Evolutionary conservation across 2,113 vertebrate species (phyloP).

Genomic region (Pomatostomus ruficeps): DNA sequence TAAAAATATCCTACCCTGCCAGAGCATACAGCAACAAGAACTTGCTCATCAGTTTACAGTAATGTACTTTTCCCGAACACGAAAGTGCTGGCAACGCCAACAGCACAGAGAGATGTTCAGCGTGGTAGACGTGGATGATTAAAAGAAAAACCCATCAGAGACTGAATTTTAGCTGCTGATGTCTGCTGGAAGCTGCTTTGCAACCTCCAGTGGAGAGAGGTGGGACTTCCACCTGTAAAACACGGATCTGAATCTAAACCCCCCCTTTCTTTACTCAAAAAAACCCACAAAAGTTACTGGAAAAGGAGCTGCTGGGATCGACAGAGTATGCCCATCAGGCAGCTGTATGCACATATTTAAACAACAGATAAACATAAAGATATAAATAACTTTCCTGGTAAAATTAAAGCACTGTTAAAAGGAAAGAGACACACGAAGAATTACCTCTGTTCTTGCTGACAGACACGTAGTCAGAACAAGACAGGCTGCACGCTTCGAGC

Average conservation of each 20-base stretch:
- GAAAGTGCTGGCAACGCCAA: neutral
- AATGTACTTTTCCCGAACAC: neutral
- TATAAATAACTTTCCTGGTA: neutral
- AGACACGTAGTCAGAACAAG: neutral
- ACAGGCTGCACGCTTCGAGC: constrained; percentile 11
- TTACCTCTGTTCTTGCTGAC: constrained; percentile 31
- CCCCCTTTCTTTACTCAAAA: neutral
- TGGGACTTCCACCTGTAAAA: neutral
- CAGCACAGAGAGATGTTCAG: neutral
- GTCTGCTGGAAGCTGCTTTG: neutral
- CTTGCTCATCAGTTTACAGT: neutral
- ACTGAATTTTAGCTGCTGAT: neutral
- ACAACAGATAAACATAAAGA: neutral
- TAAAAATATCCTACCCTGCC: neutral
- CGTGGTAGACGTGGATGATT: neutral
- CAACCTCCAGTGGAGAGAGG: neutral
- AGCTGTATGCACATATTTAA: neutral
- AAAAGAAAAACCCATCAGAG: neutral
- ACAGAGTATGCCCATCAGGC: neutral
- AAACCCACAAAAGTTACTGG: neutral
- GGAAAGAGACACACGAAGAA: neutral
- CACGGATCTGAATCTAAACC: neutral
- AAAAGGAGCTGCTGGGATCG: neutral
- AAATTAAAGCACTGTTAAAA: neutral
- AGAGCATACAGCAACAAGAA: neutral